Base-by-base conservation (phyloP, 64 coral and sea anemone genomes). In the Porites australiensis region DNA sequence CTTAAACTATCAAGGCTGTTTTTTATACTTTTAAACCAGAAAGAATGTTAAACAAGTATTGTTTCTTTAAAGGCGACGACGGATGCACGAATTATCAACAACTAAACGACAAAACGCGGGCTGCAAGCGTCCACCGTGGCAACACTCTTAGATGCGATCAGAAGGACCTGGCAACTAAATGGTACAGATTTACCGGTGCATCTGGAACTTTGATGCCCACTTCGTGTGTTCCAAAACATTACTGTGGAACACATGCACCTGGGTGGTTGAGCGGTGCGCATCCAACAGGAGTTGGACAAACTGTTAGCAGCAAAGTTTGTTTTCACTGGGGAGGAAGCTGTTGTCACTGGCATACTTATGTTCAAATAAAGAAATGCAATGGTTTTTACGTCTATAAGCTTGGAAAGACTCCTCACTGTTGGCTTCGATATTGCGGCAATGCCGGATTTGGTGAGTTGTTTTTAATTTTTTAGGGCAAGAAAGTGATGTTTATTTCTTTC, bases 351-450 rank as follows among this genome's bases (percentile, higher is more conserved):
- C 19, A 79, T 15, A 19, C 63, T 23, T 62, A 49, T 15, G 67
- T 90, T 5, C 57, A 79, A 20, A 76, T 90, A 13, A 77, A 76
- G 14, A 62, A 62, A 22, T 90, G 88, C 48, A 54, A 55, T 48
- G 88, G 88, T 58, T 78, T 78, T 69, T 90, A 80, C 43, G 76
- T 90, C 49, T 90, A 90, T 74, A 79, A 90, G 13, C 76, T 90
- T 10, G 20, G 11, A 11, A 90, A 54, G 46, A 68, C 86, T 3
- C 86, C 86, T 44, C 10, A 13, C 0, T 88, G 86, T 75, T 64
- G 43, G n/a, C 86, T 88, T 72, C 68, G 86, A 4, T 87, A 72
- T n/a, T 87, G 84, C 13, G 84, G 84, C n/a, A 87, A 87, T 45
- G 84, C 84, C 45, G 66, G 54, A 87, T 73, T 58, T 53, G 84